Evolutionary conservation across 2,888 invertebrate species (phyloP).

Genomic region (Neoascia interrupta): DNA sequence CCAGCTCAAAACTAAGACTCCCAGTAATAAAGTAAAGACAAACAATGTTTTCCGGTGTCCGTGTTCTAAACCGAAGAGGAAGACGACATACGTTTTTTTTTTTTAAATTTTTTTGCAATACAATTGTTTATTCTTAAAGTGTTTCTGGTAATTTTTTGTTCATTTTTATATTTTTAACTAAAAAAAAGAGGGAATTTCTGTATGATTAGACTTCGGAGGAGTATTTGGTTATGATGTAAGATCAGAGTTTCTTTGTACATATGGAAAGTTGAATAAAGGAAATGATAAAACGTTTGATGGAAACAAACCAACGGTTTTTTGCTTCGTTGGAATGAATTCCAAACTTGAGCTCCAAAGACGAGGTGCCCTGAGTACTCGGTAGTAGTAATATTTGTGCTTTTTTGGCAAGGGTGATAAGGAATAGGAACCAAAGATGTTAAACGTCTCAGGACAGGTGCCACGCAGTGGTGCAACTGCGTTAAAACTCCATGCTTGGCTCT

Average conservation of each 20-base stretch:
- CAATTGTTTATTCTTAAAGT: constrained; percentile 19
- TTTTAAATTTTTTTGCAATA: constrained; percentile 45
- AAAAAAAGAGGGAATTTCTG: not conserved
- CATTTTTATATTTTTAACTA: constrained; percentile 20
- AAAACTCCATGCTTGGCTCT: too few species aligned
- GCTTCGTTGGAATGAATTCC: too few species aligned
- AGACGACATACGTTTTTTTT: not conserved
- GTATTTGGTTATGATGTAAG: constrained; percentile 25
- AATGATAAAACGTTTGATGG: constrained; percentile 47
- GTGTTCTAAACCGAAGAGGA: constrained; percentile 1
- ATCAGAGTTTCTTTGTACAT: constrained; percentile 61
- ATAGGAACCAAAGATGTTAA: too few species aligned
- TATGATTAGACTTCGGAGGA: constrained; percentile 5
- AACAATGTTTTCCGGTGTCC: constrained; percentile 2
- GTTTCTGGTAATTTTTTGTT: not conserved
- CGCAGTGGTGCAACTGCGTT: too few species aligned
- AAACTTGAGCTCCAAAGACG: too few species aligned
- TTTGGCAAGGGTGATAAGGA: too few species aligned
- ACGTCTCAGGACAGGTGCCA: too few species aligned
- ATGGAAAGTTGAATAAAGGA: constrained; percentile 41
- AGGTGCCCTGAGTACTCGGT: too few species aligned
- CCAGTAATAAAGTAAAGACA: constrained; percentile 25
- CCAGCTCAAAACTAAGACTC: constrained; percentile 46
- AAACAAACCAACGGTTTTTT: too few species aligned
- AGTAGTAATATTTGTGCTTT: too few species aligned